Base-by-base conservation (phyloP, 2,888 invertebrate species). In the Catocala nupta region DNA sequence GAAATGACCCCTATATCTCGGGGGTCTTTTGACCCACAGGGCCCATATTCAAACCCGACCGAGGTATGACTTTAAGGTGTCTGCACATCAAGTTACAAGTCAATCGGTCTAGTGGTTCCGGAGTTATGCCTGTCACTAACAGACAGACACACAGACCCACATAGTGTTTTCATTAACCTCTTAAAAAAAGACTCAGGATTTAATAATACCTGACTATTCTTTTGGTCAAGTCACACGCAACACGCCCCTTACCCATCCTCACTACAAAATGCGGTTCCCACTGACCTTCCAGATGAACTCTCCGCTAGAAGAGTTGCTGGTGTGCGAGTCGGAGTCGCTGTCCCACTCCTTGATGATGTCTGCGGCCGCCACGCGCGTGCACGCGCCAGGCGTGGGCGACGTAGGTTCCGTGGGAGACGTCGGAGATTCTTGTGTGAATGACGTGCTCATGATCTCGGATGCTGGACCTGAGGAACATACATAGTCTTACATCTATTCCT, bases 261-360 rank as follows among this genome's bases (percentile, higher is more conserved):
- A 25, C 43, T 10, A 53, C 36, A 44, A 11, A 5, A 49, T 3
- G 25, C 25, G 25, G 25, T 25, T 11, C n/a, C n/a, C 25, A 82
- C 90, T 80, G 44, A 96, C 97, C 96, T 96, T 96, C 97, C 97
- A 97, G 65, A 97, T 96, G 81, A 97, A 97, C 87, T 97, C 97
- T 9, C 97, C 96, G 68, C 97, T 97, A 6, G 96, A 96, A 7
- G 96, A 96, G 42, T 96, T 97, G 69, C 96, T 95, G n/a, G 95
- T 95, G 61, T 92, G 92, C 1, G 93, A 90, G 65, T 94, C 96
- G 8, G 95, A 95, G 74, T 96, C 96, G 87, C 96, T 96, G 82
- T 96, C 96, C 96, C 96, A 97, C 78, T 96, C 96, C 76, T 96
- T 94, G 71, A 93, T 75, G 73, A 90, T 85, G 13, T 94, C 93